Percentiles rank a stretch among this genome's conserved stretches.
Evolutionary conservation across 1,140 invertebrate species (phyloP).

Genomic region (Aporrectodea caliginosa): DNA sequence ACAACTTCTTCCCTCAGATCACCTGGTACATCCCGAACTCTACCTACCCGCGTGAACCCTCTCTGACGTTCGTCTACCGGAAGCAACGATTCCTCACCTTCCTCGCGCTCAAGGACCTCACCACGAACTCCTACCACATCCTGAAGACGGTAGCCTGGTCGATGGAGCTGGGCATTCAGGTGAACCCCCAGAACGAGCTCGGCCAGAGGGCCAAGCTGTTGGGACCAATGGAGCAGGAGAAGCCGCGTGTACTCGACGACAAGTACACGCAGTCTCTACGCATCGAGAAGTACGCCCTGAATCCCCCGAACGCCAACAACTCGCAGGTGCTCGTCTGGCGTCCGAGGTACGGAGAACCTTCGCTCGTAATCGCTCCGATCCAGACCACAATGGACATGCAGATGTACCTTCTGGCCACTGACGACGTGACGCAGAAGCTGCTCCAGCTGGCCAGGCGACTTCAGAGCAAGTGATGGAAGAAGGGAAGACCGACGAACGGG

Average conservation of each 20-base stretch:
- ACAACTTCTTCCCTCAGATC: constrained; percentile 54
- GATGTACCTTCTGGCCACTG: constrained; percentile 27
- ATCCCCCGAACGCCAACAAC: constrained; percentile 54
- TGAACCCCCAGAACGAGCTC: constrained; percentile 45
- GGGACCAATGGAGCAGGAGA: constrained; percentile 38
- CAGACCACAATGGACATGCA: constrained; percentile 33
- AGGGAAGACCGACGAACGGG: no score
- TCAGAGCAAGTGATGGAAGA: constrained; percentile 9
- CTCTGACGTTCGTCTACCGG: constrained; percentile 51
- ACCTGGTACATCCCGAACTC: constrained; percentile 54
- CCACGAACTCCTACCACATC: constrained; percentile 47
- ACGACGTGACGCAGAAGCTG: constrained; percentile 15
- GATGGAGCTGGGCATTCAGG: constrained; percentile 51
- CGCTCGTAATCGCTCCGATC: constrained; percentile 26
- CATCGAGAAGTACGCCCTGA: constrained; percentile 42
- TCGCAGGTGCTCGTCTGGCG: constrained; percentile 55
- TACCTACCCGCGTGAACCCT: constrained; percentile 44
- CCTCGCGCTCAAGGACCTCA: constrained; percentile 53
- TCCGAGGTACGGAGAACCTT: constrained; percentile 39
- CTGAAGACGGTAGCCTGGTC: constrained; percentile 48
- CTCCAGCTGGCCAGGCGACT: background rate
- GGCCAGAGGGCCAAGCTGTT: constrained; percentile 48
- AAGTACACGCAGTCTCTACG: constrained; percentile 48
- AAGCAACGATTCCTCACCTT: constrained; percentile 55
- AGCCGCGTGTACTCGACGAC: constrained; percentile 48